A percentile compares a stretch with the other conserved stretches of the same genome.
phyloP scores from a whole-genome alignment of 2,888 invertebrate genomes.

The Idaea dimidiata region DNA sequence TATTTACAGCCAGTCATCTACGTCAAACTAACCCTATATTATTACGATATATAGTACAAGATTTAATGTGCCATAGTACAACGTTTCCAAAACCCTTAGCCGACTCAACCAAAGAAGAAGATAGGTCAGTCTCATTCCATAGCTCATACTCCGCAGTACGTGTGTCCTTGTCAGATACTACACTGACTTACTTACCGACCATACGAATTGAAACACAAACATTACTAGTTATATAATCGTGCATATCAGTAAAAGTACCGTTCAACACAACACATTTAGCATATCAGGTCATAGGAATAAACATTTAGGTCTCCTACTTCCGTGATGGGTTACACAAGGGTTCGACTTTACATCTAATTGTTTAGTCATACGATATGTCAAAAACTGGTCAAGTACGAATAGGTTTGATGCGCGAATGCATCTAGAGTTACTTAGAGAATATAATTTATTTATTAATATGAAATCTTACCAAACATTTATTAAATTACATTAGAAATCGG shows the following conservation, averaged over 20 bases:
- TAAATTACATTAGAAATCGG: no score
- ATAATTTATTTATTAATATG: no score
- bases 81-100: no score
- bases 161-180: not conserved
- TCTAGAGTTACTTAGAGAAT: not conserved
- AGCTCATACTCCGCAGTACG: not conserved
- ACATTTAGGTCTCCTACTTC: slow-evolving; percentile 21
- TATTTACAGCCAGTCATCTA: no score
- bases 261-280: slow-evolving; percentile 29
- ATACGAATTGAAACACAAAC: slow-evolving; percentile 15
- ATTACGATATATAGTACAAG: no score
- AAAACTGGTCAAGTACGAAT: not conserved
- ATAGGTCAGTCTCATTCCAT: no score
- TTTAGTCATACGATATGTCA: slow-evolving; percentile 9
- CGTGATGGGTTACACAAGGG: slow-evolving; percentile 9
- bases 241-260: slow-evolving; percentile 34
- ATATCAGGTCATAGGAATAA: slow-evolving; percentile 42
- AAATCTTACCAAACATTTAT: no score
- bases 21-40: no score
- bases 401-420: not conserved
- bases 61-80: no score
- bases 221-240: slow-evolving; percentile 21
- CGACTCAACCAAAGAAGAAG: no score
- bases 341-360: slow-evolving; percentile 2
- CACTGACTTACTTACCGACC: not conserved